Evolutionary conservation across 2,797 vertebrate species (phyloP), one percentile per base, ranked within the genome.

Genomic region (Sciurus carolinensis): DNA sequence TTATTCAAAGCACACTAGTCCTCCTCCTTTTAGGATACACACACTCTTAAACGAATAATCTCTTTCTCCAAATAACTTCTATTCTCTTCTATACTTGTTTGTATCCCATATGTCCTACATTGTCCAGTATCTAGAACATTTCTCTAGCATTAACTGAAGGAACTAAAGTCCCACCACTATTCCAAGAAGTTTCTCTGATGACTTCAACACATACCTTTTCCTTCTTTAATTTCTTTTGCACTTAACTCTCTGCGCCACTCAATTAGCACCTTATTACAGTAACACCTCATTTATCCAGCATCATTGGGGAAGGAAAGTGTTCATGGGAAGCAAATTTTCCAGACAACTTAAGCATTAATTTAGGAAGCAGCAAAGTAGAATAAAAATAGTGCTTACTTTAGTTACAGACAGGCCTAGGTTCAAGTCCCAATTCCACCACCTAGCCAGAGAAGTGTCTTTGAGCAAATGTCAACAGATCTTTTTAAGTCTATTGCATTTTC

Each of bases 221-320:
- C 84, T 91, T 82, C 94, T 72, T 76, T 71, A 94, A 91, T 96
- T 96, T 93, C 93, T 82, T 93, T 82, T 96, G 81, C 96, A 81
- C 94, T 90, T 93, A 3, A 54, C 66, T 96, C 83, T 91, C 72
- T 72, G 64, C 0, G 28, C 87, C 87, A 92, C 90, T 95, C 91
- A 97, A 94, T 97, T 97, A 97, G 87, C 90, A 90, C 87, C 91
- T 92, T 96, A 88, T 96, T 96, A 96, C 26, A 88, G 95, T 94
- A 96, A 94, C 96, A 95, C 96, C 84, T 95, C 91, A 76, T 79
- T 94, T 91, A 97, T 91, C 87, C 95, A 90, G 72, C 87, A 95
- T 92, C 71, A 82, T 11, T 91, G 87, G 93, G 73, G 96, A 95
- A 87, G 50, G n/a, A 95, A 97, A 93, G 42, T 90, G 76, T 81